Evolutionary conservation across 2,888 invertebrate species (phyloP).

Genomic region (Sycophila texana): DNA sequence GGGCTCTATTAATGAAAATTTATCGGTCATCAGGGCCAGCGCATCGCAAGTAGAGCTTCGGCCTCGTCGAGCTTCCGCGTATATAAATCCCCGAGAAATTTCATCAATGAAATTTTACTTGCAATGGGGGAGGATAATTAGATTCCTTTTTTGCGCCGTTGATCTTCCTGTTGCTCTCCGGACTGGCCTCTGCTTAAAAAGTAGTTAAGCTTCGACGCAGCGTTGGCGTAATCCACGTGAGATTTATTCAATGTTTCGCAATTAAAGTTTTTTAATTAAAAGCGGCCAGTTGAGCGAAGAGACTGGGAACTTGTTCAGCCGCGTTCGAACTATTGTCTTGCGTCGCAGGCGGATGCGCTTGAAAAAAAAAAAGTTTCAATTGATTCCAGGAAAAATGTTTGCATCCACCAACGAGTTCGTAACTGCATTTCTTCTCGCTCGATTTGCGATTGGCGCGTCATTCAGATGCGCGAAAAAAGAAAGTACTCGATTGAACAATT

Average conservation of each 20-base stretch:
- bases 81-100: neutral
- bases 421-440: too few relatives aligned
- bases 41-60: conserved; percentile 55
- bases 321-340: too few relatives aligned
- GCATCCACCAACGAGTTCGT: too few relatives aligned
- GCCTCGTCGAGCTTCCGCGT: too few relatives aligned
- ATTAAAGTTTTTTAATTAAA: conserved; percentile 55
- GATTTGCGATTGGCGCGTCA: too few relatives aligned
- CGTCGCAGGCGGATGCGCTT: neutral
- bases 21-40: conserved; percentile 66
- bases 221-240: neutral
- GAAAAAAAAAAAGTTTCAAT: too few relatives aligned
- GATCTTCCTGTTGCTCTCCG: neutral
- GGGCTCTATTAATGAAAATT: conserved; percentile 70
- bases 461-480: neutral
- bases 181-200: conserved; percentile 4
- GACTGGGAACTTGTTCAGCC: neutral
- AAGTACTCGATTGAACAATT: neutral
- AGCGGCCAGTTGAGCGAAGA: neutral
- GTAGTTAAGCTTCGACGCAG: conserved; percentile 5
- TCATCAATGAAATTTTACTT: conserved; percentile 30
- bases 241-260: conserved; percentile 36
- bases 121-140: conserved; percentile 31
- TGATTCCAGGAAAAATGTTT: too few relatives aligned
- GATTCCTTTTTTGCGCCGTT: conserved; percentile 3